A percentile compares a stretch with the other conserved stretches of the same genome.
phyloP scores from a whole-genome alignment of 2,888 invertebrate species.

The Drosophila differens region DNA sequence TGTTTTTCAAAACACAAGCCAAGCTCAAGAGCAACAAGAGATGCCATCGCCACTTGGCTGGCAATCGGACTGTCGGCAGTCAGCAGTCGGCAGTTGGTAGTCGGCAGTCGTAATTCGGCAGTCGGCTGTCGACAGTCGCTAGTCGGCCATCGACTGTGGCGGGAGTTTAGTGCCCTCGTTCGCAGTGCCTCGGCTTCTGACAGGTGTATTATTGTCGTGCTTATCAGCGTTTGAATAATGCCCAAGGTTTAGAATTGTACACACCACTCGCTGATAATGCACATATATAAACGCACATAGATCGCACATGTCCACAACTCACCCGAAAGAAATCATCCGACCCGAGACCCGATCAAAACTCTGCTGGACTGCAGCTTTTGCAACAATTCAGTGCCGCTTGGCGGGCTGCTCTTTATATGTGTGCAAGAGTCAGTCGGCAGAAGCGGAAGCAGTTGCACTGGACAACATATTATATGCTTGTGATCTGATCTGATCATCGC shows the following conservation, averaged over 20 bases:
- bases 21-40: constrained; percentile 57
- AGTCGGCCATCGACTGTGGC: neutral
- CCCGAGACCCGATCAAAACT: constrained; percentile 1
- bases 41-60: neutral
- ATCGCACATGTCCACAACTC: constrained; percentile 3
- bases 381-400: neutral
- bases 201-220: constrained; percentile 32
- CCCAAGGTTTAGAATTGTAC: neutral
- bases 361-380: constrained; percentile 7
- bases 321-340: constrained; percentile 3
- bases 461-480: neutral
- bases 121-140: neutral
- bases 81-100: constrained; percentile 2
- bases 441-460: constrained; percentile 53
- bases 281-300: neutral
- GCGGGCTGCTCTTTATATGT: neutral
- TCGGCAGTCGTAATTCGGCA: constrained; percentile 7
- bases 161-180: neutral
- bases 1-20: constrained; percentile 44
- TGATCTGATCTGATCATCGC: neutral
- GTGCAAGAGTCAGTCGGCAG: constrained; percentile 1
- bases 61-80: constrained; percentile 2
- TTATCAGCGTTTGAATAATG: constrained; percentile 36
- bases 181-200: neutral
- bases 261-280: neutral